Percentiles rank a stretch among this genome's conserved stretches.
These are phyloP conservation scores for Leucoraja ocellata DNA, from an alignment of 2,797 vertebrate species.

Conservation along the genomic window DNA sequence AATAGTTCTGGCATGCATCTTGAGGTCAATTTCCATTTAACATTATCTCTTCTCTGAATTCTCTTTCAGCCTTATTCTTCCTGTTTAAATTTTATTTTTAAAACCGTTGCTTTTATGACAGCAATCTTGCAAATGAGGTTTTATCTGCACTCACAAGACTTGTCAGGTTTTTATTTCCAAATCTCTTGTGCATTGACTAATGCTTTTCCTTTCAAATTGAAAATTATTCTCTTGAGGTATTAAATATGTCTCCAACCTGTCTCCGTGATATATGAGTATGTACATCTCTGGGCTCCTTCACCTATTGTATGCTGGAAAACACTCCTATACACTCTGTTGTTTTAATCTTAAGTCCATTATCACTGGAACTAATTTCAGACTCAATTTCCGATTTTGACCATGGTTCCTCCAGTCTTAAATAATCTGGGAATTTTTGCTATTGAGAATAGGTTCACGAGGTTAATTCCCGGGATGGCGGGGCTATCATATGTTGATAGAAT, in stretches of 20 bases:
- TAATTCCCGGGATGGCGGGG: no score
- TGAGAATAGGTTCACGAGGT: no score
- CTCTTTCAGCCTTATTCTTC: not conserved
- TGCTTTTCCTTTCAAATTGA: not conserved
- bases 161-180: not conserved
- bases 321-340: not conserved
- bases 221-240: constrained; percentile 4
- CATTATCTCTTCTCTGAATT: not conserved
- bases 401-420: not conserved
- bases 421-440: not conserved
- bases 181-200: not conserved
- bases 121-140: not conserved
- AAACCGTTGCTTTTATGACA: not conserved
- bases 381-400: not conserved
- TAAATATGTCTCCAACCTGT: not conserved
- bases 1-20: not conserved
- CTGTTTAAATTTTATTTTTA: not conserved
- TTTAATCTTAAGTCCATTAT: not conserved
- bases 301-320: not conserved
- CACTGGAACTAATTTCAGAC: not conserved
- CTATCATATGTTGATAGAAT: no score
- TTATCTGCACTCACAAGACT: not conserved
- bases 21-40: not conserved
- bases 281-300: not conserved
- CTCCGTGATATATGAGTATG: not conserved